Evolutionary conservation across 1,140 invertebrate genomes (phyloP).

Genomic region (Notospermus geniculatus): DNA sequence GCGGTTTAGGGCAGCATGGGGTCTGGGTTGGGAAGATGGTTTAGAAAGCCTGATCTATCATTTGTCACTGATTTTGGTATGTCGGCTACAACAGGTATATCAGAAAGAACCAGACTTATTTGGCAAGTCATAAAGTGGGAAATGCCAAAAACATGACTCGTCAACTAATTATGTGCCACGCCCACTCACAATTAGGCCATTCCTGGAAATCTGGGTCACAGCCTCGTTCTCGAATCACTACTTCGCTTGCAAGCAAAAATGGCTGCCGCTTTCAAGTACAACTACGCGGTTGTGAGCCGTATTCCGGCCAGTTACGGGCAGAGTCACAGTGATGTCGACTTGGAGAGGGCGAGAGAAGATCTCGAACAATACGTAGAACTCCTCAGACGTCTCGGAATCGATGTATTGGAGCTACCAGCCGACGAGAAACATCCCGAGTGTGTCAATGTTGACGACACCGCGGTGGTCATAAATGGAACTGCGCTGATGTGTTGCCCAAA

Average conservation of each 20-base stretch:
- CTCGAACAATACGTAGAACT: constrained; percentile 28
- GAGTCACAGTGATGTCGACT: constrained; percentile 25
- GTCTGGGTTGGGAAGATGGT: no score
- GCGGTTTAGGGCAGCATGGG: no score
- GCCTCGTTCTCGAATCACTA: no score
- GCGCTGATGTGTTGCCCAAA: constrained; percentile 72
- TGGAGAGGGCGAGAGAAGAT: constrained; percentile 28
- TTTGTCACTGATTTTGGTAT: no score
- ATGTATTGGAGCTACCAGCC: constrained; percentile 89
- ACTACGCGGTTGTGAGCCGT: constrained; percentile 26
- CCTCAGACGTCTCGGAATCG: constrained; percentile 79
- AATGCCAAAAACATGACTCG: no score
- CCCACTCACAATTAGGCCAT: no score
- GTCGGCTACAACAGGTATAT: no score
- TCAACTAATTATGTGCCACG: no score
- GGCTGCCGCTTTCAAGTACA: constrained; percentile 21
- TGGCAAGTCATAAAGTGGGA: no score
- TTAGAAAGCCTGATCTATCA: no score
- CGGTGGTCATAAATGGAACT: constrained; percentile 86
- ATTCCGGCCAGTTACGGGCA: constrained; percentile 19
- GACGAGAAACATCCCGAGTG: constrained; percentile 78
- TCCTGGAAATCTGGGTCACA: no score
- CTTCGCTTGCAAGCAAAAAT: not conserved
- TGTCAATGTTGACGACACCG: constrained; percentile 84
- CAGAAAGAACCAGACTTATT: no score